phyloP scores from a whole-genome alignment of 2,113 vertebrate species.

The Albula glossodonta region DNA sequence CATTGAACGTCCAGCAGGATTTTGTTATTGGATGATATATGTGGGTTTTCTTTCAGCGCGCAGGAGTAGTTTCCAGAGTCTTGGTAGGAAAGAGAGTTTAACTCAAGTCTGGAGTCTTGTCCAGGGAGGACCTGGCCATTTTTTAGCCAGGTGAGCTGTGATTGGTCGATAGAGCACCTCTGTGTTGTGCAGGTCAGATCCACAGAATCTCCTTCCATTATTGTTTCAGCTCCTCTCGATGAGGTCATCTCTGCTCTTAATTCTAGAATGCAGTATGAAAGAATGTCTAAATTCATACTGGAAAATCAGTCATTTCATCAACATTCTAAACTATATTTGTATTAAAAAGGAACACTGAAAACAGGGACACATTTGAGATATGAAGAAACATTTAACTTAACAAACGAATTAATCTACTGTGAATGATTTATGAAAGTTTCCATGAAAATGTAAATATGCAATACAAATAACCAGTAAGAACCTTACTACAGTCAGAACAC shows the following conservation, averaged over 20 bases:
- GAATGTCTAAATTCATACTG: neutral
- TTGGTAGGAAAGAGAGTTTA: neutral
- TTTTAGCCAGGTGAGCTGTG: conserved; percentile 39
- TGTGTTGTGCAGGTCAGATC: conserved; percentile 30
- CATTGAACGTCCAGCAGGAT: conserved; percentile 25
- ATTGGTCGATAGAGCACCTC: conserved; percentile 22
- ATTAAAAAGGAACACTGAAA: neutral
- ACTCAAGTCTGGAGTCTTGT: conserved; percentile 9
- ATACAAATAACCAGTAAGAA: neutral
- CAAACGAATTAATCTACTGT: neutral
- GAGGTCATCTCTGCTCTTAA: conserved; percentile 2
- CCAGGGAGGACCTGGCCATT: neutral
- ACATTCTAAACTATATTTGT: neutral
- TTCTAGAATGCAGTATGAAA: neutral
- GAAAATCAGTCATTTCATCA: neutral
- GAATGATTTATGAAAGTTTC: neutral
- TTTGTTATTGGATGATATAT: neutral
- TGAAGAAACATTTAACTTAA: neutral
- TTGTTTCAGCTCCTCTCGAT: neutral
- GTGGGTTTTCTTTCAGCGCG: conserved; percentile 15
- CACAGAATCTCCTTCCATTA: conserved; percentile 25
- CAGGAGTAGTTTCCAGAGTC: conserved; percentile 40
- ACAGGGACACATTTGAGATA: neutral
- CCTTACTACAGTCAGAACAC: neutral
- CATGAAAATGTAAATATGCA: neutral